Evolutionary conservation across 64 coral and sea anemone genomes (phyloP).

Genomic region (Pachyseris speciosa): DNA sequence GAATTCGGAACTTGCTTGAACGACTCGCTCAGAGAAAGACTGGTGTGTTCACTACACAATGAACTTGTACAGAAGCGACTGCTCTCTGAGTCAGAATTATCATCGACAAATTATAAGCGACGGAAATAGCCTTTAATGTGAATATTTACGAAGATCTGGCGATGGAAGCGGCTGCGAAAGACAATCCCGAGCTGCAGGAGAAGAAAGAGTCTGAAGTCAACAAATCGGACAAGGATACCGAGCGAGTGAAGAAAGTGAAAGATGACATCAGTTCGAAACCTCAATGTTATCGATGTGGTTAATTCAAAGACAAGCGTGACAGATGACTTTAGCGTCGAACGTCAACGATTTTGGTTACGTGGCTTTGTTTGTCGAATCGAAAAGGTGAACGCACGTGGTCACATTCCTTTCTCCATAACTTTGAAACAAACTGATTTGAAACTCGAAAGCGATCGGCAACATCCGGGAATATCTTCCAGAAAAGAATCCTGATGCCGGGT

Average conservation of each 20-base stretch:
- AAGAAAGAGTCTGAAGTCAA: constrained; percentile 33
- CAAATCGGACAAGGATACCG: not conserved
- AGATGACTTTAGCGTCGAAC: too few species aligned
- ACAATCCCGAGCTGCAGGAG: not conserved
- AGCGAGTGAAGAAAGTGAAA: not conserved
- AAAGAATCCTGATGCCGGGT: too few species aligned
- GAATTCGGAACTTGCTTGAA: not conserved
- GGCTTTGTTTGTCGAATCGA: too few species aligned
- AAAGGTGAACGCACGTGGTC: too few species aligned
- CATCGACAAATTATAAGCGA: not conserved
- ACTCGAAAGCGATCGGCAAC: too few species aligned
- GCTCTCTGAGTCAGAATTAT: not conserved
- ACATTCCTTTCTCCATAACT: too few species aligned
- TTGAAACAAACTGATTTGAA: too few species aligned
- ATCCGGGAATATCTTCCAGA: too few species aligned
- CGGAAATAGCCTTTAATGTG: not conserved
- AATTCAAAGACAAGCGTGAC: not conserved
- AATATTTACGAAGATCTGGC: too few species aligned
- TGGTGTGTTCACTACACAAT: constrained; percentile 19
- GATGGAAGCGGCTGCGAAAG: constrained; percentile 14
- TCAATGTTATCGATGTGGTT: constrained; percentile 6
- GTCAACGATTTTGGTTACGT: constrained; percentile 1
- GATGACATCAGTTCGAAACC: not conserved
- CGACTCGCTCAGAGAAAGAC: constrained; percentile 1
- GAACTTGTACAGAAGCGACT: constrained; percentile 12